Evolutionary conservation across 2,797 vertebrate genomes (phyloP), one percentile per base, ranked within the genome.

Genomic region (Nannoperca australis): DNA sequence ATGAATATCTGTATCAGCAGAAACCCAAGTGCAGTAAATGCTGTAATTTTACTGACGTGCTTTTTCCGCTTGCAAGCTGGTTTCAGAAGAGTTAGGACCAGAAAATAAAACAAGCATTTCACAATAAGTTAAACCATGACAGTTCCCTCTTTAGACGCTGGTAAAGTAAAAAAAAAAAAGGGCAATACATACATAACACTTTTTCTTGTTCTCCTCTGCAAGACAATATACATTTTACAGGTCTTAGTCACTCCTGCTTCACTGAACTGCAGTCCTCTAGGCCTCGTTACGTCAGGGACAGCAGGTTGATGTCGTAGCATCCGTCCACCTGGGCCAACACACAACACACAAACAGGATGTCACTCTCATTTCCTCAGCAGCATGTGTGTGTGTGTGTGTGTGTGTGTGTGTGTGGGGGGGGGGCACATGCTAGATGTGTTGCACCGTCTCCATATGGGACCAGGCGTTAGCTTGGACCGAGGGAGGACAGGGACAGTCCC

Each of bases 301-400:
- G 96, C 69, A 97, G 82, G 86, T 96, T 97, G 91, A 99, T 92
- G 38, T 99, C 97, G 0, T 99, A 99, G 89, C 96, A 97, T 81
- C 97, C 97, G 1, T 98, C 97, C 90, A 99, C 97, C 98, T 99
- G 93, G 90, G 92, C n/a, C 38, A 69, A 63, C 30, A 76, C 1
- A 56, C 0, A 89, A 61, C 55, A 68, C 17, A 75, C 9, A 72
- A 0, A 50, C 8, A n/a, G 7, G 7, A n/a, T 8, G 7, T 40
- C 32, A 12, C 12, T 2, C 3, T 14, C 18, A 1, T 51, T 4
- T 42, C 40, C 20, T 17, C 42, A 7, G 42, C 14, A 15, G 14
- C 42, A 7, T 14, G 15, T 6, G n/a, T n/a, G n/a, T n/a, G n/a
- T n/a, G n/a, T n/a, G n/a, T n/a, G n/a, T n/a, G n/a, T n/a, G n/a